Conservation (phyloP, 2,888 invertebrate species). For the Rotaria socialis region DNA sequence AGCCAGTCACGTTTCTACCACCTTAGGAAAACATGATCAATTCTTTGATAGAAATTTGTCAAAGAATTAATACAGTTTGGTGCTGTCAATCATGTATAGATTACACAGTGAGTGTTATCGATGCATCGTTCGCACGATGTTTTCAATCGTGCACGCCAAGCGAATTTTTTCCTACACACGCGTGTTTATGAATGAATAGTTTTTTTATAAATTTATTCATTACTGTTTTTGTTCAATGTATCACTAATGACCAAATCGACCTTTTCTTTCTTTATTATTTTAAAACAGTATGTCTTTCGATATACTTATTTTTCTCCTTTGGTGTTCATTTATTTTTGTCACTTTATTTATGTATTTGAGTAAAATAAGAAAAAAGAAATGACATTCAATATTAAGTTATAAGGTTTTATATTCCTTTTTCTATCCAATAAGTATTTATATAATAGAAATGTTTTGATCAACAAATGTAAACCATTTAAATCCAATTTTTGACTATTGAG, state of each 20-base stretch:
- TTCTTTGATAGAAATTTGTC: too few species aligned
- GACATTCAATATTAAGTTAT: too few species aligned
- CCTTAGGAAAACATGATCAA: neutral
- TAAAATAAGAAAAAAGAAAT: neutral
- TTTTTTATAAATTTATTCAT: neutral
- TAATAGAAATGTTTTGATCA: too few species aligned
- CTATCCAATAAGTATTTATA: too few species aligned
- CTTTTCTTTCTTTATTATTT: neutral
- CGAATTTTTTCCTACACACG: neutral
- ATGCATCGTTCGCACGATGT: too few species aligned
- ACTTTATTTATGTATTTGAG: neutral
- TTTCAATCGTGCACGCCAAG: neutral
- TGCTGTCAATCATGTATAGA: neutral
- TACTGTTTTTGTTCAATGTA: neutral
- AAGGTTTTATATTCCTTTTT: too few species aligned
- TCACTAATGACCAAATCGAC: neutral
- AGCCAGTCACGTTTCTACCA: neutral
- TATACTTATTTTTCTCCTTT: slow-evolving; percentile 11
- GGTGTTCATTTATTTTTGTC: slow-evolving; percentile 11
- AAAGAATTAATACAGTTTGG: neutral
- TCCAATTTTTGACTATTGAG: too few species aligned
- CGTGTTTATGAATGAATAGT: neutral
- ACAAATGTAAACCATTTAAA: too few species aligned
- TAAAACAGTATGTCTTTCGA: neutral
- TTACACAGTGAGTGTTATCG: too few species aligned